Conservation (phyloP, 2,113 vertebrate genomes). For the Zosterops pallidus region DNA sequence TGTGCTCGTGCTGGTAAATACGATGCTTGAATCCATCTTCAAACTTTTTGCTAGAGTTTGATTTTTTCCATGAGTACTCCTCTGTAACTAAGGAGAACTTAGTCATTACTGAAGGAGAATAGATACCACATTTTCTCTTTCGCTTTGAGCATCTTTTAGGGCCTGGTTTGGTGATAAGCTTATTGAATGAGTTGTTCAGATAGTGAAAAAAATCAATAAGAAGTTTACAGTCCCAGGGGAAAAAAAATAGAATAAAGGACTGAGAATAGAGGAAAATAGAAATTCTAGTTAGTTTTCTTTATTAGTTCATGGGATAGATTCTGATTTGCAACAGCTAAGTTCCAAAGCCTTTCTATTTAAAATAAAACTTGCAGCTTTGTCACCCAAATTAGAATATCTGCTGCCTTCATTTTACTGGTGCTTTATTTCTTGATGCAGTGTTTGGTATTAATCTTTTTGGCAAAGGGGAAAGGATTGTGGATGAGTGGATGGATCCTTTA, state of each 20-base stretch:
- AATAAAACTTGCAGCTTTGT: not conserved
- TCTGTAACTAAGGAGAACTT: not conserved
- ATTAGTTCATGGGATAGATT: not conserved
- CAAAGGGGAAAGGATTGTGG: not conserved
- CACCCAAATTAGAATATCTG: not conserved
- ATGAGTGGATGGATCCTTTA: not conserved
- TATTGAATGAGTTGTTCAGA: not conserved
- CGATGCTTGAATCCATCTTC: not conserved
- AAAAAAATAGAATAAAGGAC: not conserved
- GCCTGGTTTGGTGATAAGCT: not conserved
- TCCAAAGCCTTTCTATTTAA: not conserved
- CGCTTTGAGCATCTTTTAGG: not conserved
- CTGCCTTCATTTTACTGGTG: not conserved
- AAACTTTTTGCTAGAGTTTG: not conserved
- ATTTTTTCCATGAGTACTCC: not conserved
- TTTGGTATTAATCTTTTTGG: not conserved
- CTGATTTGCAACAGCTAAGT: not conserved
- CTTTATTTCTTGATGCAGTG: not conserved
- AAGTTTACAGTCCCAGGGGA: not conserved
- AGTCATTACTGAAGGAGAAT: not conserved
- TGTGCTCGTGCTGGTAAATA: not conserved
- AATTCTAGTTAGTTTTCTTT: not conserved
- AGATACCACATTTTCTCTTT: not conserved
- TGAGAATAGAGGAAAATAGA: not conserved
- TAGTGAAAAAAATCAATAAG: constrained; percentile 3